A percentile compares a stretch with the other conserved stretches of the same genome.
Evolutionary conservation across 2,888 invertebrate species (phyloP).

Genomic region (Cistogaster globosa): DNA sequence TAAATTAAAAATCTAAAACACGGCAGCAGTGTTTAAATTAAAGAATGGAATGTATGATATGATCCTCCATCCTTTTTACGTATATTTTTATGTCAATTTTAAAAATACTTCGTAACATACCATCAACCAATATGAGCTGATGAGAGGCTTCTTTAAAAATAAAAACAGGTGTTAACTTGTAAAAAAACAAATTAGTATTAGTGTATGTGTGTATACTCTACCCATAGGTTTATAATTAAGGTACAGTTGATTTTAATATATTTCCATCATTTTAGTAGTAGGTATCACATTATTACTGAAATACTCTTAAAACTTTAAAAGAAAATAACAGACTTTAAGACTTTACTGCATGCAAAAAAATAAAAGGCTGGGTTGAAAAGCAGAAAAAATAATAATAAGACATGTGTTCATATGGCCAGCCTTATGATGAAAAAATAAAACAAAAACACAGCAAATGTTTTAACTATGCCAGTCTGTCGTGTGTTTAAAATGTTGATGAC

Average conservation of each 20-base stretch:
- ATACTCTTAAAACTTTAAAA: slow-evolving; percentile 35
- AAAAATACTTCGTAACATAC: neutral
- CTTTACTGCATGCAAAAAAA: neutral
- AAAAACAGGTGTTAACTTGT: slow-evolving; percentile 61
- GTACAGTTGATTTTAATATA: slow-evolving; percentile 53
- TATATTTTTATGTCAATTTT: neutral
- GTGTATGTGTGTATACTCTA: neutral
- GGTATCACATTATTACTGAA: neutral
- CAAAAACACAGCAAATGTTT: too few species aligned
- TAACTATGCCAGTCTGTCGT: too few species aligned
- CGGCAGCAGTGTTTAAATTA: too few species aligned
- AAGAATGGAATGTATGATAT: too few species aligned
- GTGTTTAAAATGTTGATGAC: slow-evolving; percentile 46
- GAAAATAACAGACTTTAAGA: neutral
- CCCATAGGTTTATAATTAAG: neutral
- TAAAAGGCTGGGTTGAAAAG: neutral
- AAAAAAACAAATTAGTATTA: neutral
- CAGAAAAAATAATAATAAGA: neutral
- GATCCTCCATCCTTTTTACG: too few species aligned
- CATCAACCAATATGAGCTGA: neutral
- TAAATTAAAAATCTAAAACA: neutral
- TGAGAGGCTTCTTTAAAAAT: slow-evolving; percentile 14
- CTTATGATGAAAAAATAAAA: too few species aligned
- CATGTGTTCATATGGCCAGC: neutral
- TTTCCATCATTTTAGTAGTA: slow-evolving; percentile 3